Percentiles rank a stretch among this genome's conserved stretches.
Conservation (phyloP, 92 coral and sea anemone species). For the Heliopora coerulea region DNA sequence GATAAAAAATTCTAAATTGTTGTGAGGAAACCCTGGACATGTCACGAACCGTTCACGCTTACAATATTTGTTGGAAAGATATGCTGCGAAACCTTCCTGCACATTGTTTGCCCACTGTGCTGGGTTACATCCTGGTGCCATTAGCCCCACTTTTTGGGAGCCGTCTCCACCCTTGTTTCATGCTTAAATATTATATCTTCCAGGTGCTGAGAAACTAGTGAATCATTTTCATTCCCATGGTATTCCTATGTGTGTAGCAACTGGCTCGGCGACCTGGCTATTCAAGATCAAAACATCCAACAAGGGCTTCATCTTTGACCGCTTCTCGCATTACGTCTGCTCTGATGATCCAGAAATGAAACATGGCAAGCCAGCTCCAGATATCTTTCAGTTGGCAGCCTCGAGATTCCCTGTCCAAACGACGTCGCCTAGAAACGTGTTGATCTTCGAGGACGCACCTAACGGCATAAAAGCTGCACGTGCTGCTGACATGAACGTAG, state of each 20-base stretch:
- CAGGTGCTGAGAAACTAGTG: conserved; percentile 74
- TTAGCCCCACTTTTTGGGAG: too few species aligned
- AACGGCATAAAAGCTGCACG: conserved; percentile 88
- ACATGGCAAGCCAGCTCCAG: conserved; percentile 90
- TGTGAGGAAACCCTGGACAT: too few species aligned
- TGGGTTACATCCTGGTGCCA: too few species aligned
- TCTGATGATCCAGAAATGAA: conserved; percentile 84
- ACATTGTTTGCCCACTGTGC: neutral
- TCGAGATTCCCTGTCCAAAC: conserved; percentile 69
- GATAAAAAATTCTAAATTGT: too few species aligned
- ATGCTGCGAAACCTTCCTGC: too few species aligned
- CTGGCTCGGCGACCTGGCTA: conserved; percentile 70
- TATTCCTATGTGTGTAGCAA: conserved; percentile 88
- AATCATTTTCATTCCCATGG: conserved; percentile 70
- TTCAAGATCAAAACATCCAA: conserved; percentile 65
- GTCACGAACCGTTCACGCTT: too few species aligned
- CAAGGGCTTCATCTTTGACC: conserved; percentile 58
- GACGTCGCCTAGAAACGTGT: conserved; percentile 68
- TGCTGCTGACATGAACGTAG: conserved; percentile 92
- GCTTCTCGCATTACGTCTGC: conserved; percentile 72
- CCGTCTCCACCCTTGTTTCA: neutral
- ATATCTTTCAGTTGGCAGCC: conserved; percentile 77
- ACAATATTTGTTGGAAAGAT: too few species aligned
- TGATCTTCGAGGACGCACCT: conserved; percentile 96
- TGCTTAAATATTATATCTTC: neutral